Conservation (phyloP, 2,888 invertebrate species). For the Xanthia icteritia region DNA sequence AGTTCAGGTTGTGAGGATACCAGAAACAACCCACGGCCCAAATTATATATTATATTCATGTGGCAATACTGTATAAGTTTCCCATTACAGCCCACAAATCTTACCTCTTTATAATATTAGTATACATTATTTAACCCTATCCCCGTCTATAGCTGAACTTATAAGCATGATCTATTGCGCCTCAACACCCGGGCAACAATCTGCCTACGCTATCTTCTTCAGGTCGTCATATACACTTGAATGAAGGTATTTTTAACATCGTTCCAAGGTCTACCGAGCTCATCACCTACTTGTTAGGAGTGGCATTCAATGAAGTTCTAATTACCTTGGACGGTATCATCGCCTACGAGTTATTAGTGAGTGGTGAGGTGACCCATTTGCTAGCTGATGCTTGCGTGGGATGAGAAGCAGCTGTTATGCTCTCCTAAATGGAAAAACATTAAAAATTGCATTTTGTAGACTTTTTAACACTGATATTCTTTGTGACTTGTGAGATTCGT, state of each 20-base stretch:
- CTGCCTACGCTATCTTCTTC: not conserved
- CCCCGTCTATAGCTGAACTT: not conserved
- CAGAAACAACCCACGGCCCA: not conserved
- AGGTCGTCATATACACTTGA: not conserved
- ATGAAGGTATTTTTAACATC: not conserved
- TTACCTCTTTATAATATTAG: too few species aligned
- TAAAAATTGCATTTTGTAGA: not conserved
- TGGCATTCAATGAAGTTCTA: slow-evolving; percentile 30
- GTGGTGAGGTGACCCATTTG: slow-evolving; percentile 37
- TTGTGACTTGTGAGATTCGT: not conserved
- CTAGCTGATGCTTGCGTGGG: slow-evolving; percentile 39
- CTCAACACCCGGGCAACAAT: not conserved
- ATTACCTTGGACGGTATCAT: slow-evolving; percentile 26
- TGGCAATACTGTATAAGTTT: too few species aligned
- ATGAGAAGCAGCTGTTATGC: slow-evolving; percentile 13
- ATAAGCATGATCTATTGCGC: not conserved
- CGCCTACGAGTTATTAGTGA: slow-evolving; percentile 31
- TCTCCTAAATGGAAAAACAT: slow-evolving; percentile 17
- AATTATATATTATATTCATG: too few species aligned
- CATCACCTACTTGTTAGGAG: slow-evolving; percentile 17
- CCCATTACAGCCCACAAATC: too few species aligned
- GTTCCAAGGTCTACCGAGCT: slow-evolving; percentile 1
- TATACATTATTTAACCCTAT: not conserved
- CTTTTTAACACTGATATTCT: slow-evolving; percentile 8
- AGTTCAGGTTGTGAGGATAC: not conserved